phyloP scores from a whole-genome alignment of 2,888 invertebrate genomes.

The Leptinotarsa peninsularis region DNA sequence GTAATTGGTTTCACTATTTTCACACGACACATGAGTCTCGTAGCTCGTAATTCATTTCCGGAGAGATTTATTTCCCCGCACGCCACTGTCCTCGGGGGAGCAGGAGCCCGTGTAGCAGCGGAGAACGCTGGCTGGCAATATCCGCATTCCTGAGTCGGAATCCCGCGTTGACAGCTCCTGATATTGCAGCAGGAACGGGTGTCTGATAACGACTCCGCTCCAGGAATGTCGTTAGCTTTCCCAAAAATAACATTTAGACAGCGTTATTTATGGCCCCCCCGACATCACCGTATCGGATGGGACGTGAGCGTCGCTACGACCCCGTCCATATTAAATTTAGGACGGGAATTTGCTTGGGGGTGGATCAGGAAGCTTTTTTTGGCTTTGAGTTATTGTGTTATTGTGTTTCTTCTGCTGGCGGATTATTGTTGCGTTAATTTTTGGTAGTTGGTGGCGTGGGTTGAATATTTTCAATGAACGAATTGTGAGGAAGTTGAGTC shows the following conservation, averaged over 20 bases:
- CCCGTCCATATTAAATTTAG: conserved; percentile 28
- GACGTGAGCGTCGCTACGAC: conserved; percentile 17
- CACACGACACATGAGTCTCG: no score
- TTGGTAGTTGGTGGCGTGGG: no score
- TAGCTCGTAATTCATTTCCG: no score
- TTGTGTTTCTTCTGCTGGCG: conserved; percentile 2
- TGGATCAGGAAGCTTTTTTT: no score
- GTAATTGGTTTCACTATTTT: no score
- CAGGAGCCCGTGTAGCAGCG: conserved; percentile 21
- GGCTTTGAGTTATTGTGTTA: background rate
- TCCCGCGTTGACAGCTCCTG: conserved; percentile 56
- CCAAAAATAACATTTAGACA: conserved; percentile 67
- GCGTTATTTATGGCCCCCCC: conserved; percentile 64
- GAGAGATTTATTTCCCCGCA: background rate
- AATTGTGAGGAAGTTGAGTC: no score
- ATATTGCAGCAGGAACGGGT: conserved; percentile 60
- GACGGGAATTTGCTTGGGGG: background rate
- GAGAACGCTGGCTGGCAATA: conserved; percentile 57
- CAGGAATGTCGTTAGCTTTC: conserved; percentile 67
- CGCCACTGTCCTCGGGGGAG: conserved; percentile 12
- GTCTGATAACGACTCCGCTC: conserved; percentile 64
- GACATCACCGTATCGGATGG: conserved; percentile 18
- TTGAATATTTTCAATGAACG: no score
- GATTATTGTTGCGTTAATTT: background rate
- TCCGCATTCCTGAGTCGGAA: conserved; percentile 65